Base-by-base conservation (phyloP, 2,113 vertebrate species). In the Pogona vitticeps region DNA sequence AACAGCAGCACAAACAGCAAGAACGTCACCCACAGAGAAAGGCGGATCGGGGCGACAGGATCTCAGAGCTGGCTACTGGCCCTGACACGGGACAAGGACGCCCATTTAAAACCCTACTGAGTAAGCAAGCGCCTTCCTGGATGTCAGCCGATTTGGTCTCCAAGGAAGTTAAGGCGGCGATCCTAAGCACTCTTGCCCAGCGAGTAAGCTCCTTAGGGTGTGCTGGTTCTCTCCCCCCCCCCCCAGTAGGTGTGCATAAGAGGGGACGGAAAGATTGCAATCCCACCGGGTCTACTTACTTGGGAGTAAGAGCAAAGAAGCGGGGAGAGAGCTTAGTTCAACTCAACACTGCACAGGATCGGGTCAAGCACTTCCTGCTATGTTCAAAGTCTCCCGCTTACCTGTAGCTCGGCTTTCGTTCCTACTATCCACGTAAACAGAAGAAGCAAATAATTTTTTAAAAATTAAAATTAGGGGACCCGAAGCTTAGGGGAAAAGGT, bases 21-120 rank as follows among this genome's bases (percentile, higher is more conserved):
- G 90, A 83, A 63, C 26, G 90, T 63, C 65, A 90, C 79, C 33
- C 87, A 46, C 67, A 86, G 67, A 86, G 61, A n/a, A 88, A 88
- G 70, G 59, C 61, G 36, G 52, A n/a, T 42, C 68, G 28, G 18
- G 28, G 36, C 23, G 36, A 23, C 59, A 59, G n/a, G n/a, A n/a
- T n/a, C n/a, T n/a, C n/a, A n/a, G 40, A 77, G 56, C 9, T 38
- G 52, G n/a, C 28, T 6, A 18, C n/a, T n/a, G n/a, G n/a, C n/a
- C n/a, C n/a, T n/a, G n/a, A n/a, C n/a, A n/a, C n/a, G n/a, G 1
- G 28, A 36, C 38, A 13, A 36, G 23, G 56, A 71, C 12, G 46
- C 67, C 40, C 26, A 17, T 58, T 7, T 6, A 8, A 46, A 21
- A 18, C 18, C n/a, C 31, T 70, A 3, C n/a, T 13, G 28, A 65